Base-by-base conservation (phyloP, 2,888 invertebrate species). In the Spatulosminthurus flaviceps region DNA sequence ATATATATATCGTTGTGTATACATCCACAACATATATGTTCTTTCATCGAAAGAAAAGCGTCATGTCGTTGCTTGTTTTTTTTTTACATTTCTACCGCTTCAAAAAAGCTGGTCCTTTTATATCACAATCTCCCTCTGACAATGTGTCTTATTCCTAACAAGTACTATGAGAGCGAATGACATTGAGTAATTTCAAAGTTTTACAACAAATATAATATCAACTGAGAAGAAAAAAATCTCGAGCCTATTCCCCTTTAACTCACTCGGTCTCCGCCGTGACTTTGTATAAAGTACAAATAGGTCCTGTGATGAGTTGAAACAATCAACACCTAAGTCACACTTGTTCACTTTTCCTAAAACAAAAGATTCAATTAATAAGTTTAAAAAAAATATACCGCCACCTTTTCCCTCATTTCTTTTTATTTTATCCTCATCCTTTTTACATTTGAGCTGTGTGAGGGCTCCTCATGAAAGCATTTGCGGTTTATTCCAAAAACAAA, bases 141-240 rank as follows among this genome's bases (percentile, higher is more conserved):
- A 51, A 24, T 51, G 51, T 71, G 72, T 51, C 42, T 72, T 42
- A 41, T 71, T 51, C 72, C 26, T 42, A 72, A 72, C 42, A 28
- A 72, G 51, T 72, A 72, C 19, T n/a, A n/a, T n/a, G n/a, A n/a
- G 64, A n/a, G 34, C 34, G 64, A n/a, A 64, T 74, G 74, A 74
- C 74, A 74, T 74, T 74, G 74, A 74, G 28, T 74, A 74, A 74
- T 74, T 74, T 29, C 43, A 13, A 21, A 61, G 28, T 74, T 29
- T 28, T 41, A 51, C n/a, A 16, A 51, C 51, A 19, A 19, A n/a
- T 16, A 51, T 1, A 51, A 51, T 19, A 51, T 2, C 5, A 51
- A 51, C 51, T 51, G 9, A 51, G 34, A 34, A 9, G 34, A 51
- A 51, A n/a, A n/a, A n/a, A n/a, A 4, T 2, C 51, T 51, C n/a